Conservation (phyloP, 1,140 invertebrate genomes). For the Conopomorpha cramerella region DNA sequence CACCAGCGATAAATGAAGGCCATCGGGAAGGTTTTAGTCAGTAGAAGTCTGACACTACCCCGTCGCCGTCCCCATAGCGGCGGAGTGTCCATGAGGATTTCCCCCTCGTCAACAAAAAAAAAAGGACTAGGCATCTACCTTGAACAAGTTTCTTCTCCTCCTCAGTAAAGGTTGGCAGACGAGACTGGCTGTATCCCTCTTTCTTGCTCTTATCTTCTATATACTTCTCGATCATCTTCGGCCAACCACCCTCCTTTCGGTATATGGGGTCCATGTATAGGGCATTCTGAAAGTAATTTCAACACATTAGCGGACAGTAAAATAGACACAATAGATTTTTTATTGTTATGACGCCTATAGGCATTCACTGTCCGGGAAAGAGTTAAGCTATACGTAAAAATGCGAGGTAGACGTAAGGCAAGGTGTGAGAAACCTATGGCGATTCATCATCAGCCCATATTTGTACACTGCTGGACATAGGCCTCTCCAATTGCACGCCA, state of each 20-base stretch:
- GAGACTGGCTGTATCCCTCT: conserved; percentile 32
- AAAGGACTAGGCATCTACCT: conserved; percentile 15
- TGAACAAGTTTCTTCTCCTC: conserved; percentile 35
- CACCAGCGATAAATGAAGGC: too few relatives aligned
- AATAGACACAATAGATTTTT: too few relatives aligned
- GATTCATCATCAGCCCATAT: background rate
- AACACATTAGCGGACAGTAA: too few relatives aligned
- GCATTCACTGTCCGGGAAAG: background rate
- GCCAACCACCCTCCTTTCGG: conserved; percentile 44
- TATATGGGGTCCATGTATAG: conserved; percentile 61
- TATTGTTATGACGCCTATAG: background rate
- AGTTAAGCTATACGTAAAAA: background rate
- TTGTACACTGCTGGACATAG: too few relatives aligned
- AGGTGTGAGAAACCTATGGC: too few relatives aligned
- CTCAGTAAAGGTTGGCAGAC: conserved; percentile 37
- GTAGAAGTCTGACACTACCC: too few relatives aligned
- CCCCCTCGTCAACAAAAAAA: too few relatives aligned
- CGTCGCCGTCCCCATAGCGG: too few relatives aligned
- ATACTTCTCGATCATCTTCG: conserved; percentile 20
- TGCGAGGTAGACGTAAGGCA: too few relatives aligned
- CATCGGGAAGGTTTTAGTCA: too few relatives aligned
- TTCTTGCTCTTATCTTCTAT: conserved; percentile 31
- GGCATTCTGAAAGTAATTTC: conserved; percentile 38
- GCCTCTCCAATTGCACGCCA: too few relatives aligned
- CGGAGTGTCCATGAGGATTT: too few relatives aligned